Conservation (phyloP, 2,797 vertebrate genomes). For the Sebastes hubbsi region DNA sequence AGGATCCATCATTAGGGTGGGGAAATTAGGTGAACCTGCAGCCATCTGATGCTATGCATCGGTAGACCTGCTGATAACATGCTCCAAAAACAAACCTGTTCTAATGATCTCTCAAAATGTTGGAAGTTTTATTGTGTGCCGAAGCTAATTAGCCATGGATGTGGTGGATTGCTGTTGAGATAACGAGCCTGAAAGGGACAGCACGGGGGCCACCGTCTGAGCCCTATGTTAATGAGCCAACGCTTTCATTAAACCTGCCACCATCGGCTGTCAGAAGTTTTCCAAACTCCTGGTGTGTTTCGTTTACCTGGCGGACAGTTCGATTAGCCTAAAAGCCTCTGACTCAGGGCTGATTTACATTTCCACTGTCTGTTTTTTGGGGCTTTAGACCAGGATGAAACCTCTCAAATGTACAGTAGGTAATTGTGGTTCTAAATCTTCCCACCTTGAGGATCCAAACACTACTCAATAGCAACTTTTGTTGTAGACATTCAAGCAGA, state of each 20-base stretch:
- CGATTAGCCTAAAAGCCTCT: slow-evolving; percentile 66
- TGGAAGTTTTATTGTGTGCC: slow-evolving; percentile 50
- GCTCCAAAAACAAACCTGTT: slow-evolving; percentile 43
- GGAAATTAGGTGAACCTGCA: slow-evolving; percentile 23
- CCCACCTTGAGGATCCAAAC: neutral
- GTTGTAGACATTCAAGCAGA: neutral
- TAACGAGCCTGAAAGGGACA: slow-evolving; percentile 65
- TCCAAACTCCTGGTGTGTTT: slow-evolving; percentile 61
- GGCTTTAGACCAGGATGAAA: slow-evolving; percentile 11
- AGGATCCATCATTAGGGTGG: slow-evolving; percentile 22
- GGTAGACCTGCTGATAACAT: slow-evolving; percentile 26
- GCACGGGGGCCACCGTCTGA: slow-evolving; percentile 50
- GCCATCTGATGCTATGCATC: slow-evolving; percentile 33
- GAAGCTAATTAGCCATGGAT: slow-evolving; percentile 62
- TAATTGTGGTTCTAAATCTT: neutral
- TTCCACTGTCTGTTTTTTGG: slow-evolving; percentile 16
- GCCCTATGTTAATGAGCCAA: slow-evolving; percentile 72
- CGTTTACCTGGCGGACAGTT: slow-evolving; percentile 70
- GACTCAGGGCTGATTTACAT: slow-evolving; percentile 54
- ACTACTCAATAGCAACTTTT: neutral
- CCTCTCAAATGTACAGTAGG: neutral
- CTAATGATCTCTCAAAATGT: slow-evolving; percentile 58
- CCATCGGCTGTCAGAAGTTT: slow-evolving; percentile 60
- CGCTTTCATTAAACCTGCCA: slow-evolving; percentile 72
- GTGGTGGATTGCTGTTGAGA: slow-evolving; percentile 51